phyloP scores from a whole-genome alignment of 2,888 invertebrate species.

The Drosophila nr. medialis region DNA sequence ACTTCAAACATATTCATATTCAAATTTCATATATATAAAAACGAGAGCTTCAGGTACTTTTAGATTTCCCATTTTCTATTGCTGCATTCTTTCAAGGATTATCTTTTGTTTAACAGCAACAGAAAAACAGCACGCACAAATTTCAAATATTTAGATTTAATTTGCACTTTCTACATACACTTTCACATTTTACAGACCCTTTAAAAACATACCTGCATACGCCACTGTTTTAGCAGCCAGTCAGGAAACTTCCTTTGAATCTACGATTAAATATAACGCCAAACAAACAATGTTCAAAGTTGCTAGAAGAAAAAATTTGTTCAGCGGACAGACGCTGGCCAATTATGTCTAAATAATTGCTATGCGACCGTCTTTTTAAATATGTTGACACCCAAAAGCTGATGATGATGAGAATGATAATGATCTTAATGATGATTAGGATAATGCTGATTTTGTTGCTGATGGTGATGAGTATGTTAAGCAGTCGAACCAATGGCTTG shows the following conservation, averaged over 20 bases:
- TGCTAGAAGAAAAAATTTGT: constrained; percentile 28
- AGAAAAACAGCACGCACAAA: not conserved
- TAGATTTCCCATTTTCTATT: not conserved
- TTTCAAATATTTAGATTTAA: not conserved
- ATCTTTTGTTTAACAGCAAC: not conserved
- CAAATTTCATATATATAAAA: not conserved
- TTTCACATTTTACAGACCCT: not conserved
- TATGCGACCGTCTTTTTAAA: constrained; percentile 60
- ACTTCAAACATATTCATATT: not conserved
- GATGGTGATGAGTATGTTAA: constrained; percentile 51
- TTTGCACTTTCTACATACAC: not conserved
- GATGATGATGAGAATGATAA: constrained; percentile 8
- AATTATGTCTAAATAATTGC: constrained; percentile 77
- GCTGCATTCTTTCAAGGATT: not conserved
- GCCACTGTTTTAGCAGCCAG: constrained; percentile 4
- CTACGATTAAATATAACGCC: not conserved
- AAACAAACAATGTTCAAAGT: constrained; percentile 32
- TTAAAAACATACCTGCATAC: accelerated
- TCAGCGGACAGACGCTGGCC: constrained; percentile 39
- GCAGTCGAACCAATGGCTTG: constrained; percentile 58
- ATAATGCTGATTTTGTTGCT: constrained; percentile 12
- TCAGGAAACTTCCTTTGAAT: not conserved
- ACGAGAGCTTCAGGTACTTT: not conserved
- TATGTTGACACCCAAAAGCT: constrained; percentile 61
- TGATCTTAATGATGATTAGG: constrained; percentile 3